Percentiles rank a stretch among this genome's conserved stretches.
These are phyloP conservation scores for human DNA, from an alignment of 2,113 vertebrate genomes.

Conservation along the genomic window DNA sequence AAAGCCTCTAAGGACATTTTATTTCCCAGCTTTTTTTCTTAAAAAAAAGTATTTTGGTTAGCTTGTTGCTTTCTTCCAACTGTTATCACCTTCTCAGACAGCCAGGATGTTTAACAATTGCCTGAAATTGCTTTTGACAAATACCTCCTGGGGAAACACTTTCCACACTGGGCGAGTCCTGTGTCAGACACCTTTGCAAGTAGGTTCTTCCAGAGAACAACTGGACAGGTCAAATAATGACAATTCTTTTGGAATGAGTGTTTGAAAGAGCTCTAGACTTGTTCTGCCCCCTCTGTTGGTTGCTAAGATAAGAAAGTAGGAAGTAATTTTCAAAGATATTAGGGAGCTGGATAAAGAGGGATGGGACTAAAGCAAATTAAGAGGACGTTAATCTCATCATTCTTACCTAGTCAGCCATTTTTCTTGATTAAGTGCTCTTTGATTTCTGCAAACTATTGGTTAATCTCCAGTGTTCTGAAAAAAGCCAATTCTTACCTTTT, in stretches of 20 bases:
- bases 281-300: background rate
- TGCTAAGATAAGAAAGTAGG: background rate
- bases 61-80: background rate
- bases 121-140: background rate
- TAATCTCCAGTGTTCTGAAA: background rate
- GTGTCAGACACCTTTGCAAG: background rate
- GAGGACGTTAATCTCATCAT: background rate
- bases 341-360: background rate
- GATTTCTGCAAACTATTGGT: background rate
- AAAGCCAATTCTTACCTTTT: background rate
- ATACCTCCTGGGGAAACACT: background rate
- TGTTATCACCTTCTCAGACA: background rate
- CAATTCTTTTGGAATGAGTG: background rate
- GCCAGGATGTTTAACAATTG: background rate
- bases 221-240: background rate
- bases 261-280: background rate
- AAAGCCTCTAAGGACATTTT: background rate
- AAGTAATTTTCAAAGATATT: background rate
- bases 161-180: background rate
- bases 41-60: background rate
- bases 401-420: background rate
- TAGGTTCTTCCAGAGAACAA: background rate
- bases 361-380: background rate
- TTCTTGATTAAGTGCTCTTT: background rate
- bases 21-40: background rate